A percentile compares a stretch with the other conserved stretches of the same genome.
phyloP scores from a whole-genome alignment of 2,888 invertebrate species.

The Thereva nobilitata region DNA sequence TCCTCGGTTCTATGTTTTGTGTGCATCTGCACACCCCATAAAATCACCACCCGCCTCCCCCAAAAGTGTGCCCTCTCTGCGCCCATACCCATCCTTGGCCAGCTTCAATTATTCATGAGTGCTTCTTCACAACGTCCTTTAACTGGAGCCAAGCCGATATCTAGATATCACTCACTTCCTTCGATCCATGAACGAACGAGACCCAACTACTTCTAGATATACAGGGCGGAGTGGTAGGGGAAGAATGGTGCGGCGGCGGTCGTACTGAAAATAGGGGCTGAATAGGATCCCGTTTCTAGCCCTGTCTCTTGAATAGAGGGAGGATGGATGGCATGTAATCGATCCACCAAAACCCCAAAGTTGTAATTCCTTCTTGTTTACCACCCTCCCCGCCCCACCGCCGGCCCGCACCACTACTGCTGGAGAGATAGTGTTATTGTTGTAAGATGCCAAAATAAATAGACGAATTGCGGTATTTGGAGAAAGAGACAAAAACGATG shows the following conservation, averaged over 20 bases:
- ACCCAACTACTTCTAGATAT: no score
- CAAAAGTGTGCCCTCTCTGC: constrained; percentile 11
- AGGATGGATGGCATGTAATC: constrained; percentile 11
- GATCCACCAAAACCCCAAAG: constrained; percentile 32
- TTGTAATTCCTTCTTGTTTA: constrained; percentile 32
- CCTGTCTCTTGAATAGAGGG: neutral
- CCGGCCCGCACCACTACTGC: no score
- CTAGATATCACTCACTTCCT: constrained; percentile 14
- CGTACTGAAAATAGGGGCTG: no score
- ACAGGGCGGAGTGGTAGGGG: no score
- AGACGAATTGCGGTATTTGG: no score
- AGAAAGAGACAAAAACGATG: no score
- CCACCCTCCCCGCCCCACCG: neutral
- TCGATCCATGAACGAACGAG: constrained; percentile 16
- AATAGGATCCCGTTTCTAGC: no score
- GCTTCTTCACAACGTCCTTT: constrained; percentile 23
- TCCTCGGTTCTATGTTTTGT: no score
- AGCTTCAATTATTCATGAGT: constrained; percentile 28
- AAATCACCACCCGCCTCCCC: neutral
- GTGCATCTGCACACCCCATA: neutral
- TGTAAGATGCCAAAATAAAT: neutral
- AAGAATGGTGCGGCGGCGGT: no score
- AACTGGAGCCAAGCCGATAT: constrained; percentile 12
- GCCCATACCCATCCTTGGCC: constrained; percentile 1
- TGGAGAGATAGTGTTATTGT: neutral